Evolutionary conservation across 2,113 vertebrate species (phyloP).

Genomic region (Myotis lucifugus): DNA sequence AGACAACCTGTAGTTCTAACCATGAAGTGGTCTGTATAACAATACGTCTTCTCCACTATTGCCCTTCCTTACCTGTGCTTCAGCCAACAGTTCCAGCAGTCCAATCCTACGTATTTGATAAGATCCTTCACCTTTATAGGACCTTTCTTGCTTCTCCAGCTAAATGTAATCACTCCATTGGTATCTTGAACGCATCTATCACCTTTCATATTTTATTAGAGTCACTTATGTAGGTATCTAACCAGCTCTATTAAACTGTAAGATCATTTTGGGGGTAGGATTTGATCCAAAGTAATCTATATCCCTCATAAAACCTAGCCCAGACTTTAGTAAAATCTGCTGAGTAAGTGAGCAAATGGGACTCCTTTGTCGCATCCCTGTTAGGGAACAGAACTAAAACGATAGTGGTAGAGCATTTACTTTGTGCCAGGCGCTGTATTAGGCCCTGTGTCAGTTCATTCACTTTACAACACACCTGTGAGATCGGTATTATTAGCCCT

Average conservation of each 20-base stretch:
- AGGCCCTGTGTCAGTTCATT: background rate
- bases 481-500: background rate
- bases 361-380: background rate
- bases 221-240: background rate
- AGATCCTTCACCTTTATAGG: background rate
- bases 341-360: background rate
- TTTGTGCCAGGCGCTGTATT: background rate
- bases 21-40: background rate
- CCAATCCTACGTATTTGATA: background rate
- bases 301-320: background rate
- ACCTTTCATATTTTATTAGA: background rate
- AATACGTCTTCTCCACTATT: background rate
- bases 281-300: constrained; percentile 11
- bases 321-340: background rate
- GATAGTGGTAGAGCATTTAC: background rate
- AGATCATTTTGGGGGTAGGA: background rate
- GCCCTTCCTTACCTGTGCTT: background rate
- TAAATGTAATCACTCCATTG: background rate
- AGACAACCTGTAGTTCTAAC: background rate
- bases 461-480: background rate
- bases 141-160: background rate
- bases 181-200: background rate
- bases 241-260: background rate
- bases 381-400: background rate
- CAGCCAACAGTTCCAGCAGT: background rate